Percentiles rank a stretch among this genome's conserved stretches.
phyloP scores from a whole-genome alignment of 2,888 invertebrate species.

The Drosophila incognita region DNA sequence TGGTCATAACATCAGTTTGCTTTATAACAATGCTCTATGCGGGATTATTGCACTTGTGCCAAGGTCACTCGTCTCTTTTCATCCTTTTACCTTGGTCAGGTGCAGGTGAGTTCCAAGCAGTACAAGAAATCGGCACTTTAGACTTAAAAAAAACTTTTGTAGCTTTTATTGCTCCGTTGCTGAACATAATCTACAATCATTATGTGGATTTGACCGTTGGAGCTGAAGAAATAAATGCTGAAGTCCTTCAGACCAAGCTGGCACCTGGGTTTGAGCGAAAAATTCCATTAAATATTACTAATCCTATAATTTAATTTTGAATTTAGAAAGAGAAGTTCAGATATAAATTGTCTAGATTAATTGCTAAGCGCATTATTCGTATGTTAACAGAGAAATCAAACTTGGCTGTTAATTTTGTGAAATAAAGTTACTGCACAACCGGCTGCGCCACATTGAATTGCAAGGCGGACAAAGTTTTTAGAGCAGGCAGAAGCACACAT shows the following conservation, averaged over 20 bases:
- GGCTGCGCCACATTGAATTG: not conserved
- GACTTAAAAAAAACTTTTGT: not conserved
- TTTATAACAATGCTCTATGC: slow-evolving; percentile 4
- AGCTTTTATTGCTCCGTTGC: slow-evolving; percentile 28
- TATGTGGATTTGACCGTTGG: slow-evolving; percentile 29
- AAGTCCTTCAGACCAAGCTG: slow-evolving; percentile 18
- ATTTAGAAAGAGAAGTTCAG: not conserved
- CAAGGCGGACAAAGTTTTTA: not conserved
- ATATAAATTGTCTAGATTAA: not conserved
- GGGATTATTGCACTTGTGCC: slow-evolving; percentile 2
- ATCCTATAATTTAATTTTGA: not conserved
- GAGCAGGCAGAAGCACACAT: not conserved
- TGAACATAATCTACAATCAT: slow-evolving; percentile 41
- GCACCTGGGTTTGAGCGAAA: not conserved
- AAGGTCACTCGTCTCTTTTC: not conserved
- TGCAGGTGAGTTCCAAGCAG: slow-evolving; percentile 30
- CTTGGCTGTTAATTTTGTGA: not conserved
- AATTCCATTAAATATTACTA: not conserved
- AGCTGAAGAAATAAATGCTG: not conserved
- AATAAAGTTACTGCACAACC: not conserved
- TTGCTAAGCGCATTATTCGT: not conserved
- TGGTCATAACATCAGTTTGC: slow-evolving; percentile 16
- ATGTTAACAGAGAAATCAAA: not conserved
- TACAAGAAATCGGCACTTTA: too few relatives aligned
- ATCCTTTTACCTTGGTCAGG: slow-evolving; percentile 12